Percentiles rank a stretch among this genome's conserved stretches.
phyloP scores from a whole-genome alignment of 2,113 vertebrate species.

The Urocynchramus pylzowi region DNA sequence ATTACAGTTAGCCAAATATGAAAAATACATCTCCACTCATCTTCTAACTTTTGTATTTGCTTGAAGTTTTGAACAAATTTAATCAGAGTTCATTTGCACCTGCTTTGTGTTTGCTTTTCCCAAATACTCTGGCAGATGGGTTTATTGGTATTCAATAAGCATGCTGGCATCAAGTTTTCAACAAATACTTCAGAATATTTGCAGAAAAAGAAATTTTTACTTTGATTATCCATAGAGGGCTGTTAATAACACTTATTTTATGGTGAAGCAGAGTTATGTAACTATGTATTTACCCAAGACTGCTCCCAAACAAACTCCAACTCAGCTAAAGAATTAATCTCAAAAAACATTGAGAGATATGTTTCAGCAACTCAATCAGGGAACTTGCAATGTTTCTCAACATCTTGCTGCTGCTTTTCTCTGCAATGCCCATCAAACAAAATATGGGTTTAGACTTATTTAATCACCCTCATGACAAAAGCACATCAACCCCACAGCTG shows the following conservation, averaged over 20 bases:
- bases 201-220: neutral
- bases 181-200: slow-evolving; percentile 5
- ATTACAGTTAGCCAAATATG: neutral
- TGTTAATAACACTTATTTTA: neutral
- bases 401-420: neutral
- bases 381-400: neutral
- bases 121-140: slow-evolving; percentile 9
- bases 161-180: neutral
- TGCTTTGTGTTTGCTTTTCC: slow-evolving; percentile 28
- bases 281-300: neutral
- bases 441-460: neutral
- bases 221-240: neutral
- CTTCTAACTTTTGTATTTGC: neutral
- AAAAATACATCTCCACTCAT: neutral
- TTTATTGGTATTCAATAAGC: neutral
- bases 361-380: neutral
- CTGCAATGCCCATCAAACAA: neutral
- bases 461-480: neutral
- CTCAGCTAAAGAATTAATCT: neutral
- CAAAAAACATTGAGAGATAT: neutral
- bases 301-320: neutral
- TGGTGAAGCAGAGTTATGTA: neutral
- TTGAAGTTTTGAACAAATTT: slow-evolving; percentile 24
- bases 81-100: slow-evolving; percentile 13
- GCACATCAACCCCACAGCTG: neutral